Conservation (phyloP, 2,113 vertebrate species). For the Chaenogobius annularis region DNA sequence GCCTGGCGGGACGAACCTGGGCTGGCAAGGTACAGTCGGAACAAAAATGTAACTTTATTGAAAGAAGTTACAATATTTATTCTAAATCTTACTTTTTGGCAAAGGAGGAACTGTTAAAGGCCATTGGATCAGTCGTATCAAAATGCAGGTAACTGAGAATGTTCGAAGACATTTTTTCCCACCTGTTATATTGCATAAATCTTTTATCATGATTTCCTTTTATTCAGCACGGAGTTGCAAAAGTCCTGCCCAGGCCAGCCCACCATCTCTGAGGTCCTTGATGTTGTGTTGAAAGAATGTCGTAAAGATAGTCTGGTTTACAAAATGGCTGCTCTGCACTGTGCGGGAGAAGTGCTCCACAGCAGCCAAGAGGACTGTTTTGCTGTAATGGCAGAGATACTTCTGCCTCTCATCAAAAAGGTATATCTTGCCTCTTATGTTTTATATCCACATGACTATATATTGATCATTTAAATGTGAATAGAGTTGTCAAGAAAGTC, state of each 20-base stretch:
- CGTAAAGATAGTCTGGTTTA: slow-evolving; percentile 89
- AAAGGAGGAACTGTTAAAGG: slow-evolving; percentile 95
- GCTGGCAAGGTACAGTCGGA: slow-evolving; percentile 86
- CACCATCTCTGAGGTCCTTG: slow-evolving; percentile 79
- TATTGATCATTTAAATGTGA: background rate
- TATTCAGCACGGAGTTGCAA: slow-evolving; percentile 79
- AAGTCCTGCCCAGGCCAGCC: slow-evolving; percentile 85
- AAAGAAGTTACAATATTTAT: too few relatives aligned
- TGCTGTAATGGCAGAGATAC: slow-evolving; percentile 83
- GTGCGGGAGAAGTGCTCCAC: slow-evolving; percentile 83
- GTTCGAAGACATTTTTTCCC: background rate
- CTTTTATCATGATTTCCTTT: background rate
- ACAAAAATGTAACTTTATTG: background rate
- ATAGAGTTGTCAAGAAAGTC: slow-evolving; percentile 83
- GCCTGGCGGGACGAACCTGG: slow-evolving; percentile 92
- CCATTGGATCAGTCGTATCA: slow-evolving; percentile 86
- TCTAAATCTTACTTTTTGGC: background rate
- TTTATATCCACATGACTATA: background rate
- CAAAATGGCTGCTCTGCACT: slow-evolving; percentile 87
- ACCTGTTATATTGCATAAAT: background rate
- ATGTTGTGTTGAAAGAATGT: slow-evolving; percentile 90
- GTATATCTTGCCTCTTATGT: slow-evolving; percentile 56
- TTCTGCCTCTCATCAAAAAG: slow-evolving; percentile 94
- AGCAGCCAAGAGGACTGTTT: slow-evolving; percentile 88
- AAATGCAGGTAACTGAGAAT: slow-evolving; percentile 82